phyloP scores from a whole-genome alignment of 64 coral and sea anemone genomes.

The Montipora efflorescens region DNA sequence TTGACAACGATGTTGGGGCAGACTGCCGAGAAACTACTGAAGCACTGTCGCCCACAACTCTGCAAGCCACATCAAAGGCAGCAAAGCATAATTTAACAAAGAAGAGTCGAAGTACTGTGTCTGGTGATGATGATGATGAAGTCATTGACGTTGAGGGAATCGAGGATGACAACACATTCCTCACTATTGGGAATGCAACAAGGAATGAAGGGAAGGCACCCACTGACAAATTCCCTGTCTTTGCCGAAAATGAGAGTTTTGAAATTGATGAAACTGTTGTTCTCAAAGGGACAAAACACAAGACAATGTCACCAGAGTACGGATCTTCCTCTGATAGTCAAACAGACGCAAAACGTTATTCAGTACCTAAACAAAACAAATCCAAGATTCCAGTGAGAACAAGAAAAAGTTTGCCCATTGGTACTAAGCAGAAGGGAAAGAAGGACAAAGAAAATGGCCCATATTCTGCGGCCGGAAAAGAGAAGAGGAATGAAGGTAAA shows the following conservation, averaged over 20 bases:
- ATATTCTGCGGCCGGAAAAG: neutral
- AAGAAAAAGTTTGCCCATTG: neutral
- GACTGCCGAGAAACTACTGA: neutral
- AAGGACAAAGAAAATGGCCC: neutral
- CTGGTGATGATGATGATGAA: conserved; percentile 15
- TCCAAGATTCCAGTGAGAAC: neutral
- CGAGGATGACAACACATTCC: conserved; percentile 65
- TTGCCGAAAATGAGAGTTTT: conserved; percentile 36
- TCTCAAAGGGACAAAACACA: conserved; percentile 63
- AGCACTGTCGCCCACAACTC: neutral
- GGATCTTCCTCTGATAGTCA: conserved; percentile 36
- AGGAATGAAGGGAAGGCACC: neutral
- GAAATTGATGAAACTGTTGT: conserved; percentile 67
- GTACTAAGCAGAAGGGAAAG: neutral
- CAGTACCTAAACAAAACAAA: conserved; percentile 4
- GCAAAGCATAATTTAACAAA: neutral
- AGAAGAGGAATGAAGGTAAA: neutral
- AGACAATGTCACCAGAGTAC: conserved; percentile 87
- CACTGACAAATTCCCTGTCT: conserved; percentile 27
- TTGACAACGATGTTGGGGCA: neutral
- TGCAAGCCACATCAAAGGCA: neutral
- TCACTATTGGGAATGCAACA: conserved; percentile 72
- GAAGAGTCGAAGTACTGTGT: neutral
- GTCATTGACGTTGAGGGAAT: conserved; percentile 30
- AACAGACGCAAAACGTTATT: neutral